These are phyloP conservation scores for Pocota personata DNA, from an alignment of 2,888 invertebrate species.

Conservation along the genomic window DNA sequence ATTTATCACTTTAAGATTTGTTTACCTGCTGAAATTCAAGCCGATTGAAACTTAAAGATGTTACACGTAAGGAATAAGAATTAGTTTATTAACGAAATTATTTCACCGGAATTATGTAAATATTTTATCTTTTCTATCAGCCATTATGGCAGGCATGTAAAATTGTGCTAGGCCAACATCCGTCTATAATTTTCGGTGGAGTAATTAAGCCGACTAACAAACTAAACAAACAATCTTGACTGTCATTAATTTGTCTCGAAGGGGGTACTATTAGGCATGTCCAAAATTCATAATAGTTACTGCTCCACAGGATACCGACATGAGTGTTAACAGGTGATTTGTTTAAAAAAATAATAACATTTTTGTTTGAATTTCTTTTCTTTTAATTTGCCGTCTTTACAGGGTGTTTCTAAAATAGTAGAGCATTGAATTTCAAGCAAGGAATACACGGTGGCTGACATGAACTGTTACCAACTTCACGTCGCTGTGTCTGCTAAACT, in stretches of 20 bases:
- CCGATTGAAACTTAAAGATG: slow-evolving; percentile 42
- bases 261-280: neutral
- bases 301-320: neutral
- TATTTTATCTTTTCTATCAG: slow-evolving; percentile 4
- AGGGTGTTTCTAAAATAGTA: too few species aligned
- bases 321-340: neutral
- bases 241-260: neutral
- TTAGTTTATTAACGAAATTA: slow-evolving; percentile 54
- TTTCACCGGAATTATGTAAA: slow-evolving; percentile 62
- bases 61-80: slow-evolving; percentile 48
- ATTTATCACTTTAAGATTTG: slow-evolving; percentile 50
- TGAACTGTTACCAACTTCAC: too few species aligned
- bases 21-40: slow-evolving; percentile 43
- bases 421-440: too few species aligned
- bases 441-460: too few species aligned
- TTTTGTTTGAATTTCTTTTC: neutral
- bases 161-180: neutral
- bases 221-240: neutral
- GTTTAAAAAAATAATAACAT: neutral
- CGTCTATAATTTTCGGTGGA: slow-evolving; percentile 7
- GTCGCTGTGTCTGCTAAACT: too few species aligned
- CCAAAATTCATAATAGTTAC: neutral
- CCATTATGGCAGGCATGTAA: neutral
- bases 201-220: neutral
- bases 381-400: neutral